Conservation (phyloP, 2,797 vertebrate genomes). For the Melanotaenia pygmaea region DNA sequence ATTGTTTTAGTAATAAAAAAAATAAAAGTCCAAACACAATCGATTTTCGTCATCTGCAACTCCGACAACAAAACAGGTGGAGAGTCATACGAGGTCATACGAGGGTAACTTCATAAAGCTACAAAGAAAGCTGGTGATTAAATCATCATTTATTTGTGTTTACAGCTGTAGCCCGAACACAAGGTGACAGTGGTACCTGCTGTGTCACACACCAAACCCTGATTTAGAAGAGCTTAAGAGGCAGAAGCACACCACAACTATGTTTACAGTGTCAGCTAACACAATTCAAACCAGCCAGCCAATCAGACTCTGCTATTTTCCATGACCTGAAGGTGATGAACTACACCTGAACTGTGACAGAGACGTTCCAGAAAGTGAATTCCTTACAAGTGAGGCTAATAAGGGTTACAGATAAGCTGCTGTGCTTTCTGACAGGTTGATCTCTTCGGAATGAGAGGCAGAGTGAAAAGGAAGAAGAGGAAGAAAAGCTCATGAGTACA, state of each 20-base stretch:
- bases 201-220: neutral
- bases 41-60: no score
- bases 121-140: neutral
- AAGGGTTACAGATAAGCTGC: neutral
- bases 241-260: neutral
- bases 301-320: constrained; percentile 32
- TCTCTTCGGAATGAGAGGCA: neutral
- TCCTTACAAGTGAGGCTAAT: constrained; percentile 4
- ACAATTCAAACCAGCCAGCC: neutral
- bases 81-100: neutral
- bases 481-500: constrained; percentile 35
- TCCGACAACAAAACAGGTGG: neutral
- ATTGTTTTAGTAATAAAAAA: no score
- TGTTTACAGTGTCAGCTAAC: neutral
- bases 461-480: neutral
- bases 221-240: neutral
- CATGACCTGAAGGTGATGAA: constrained; percentile 5
- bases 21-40: no score
- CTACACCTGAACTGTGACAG: neutral
- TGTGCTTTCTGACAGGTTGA: neutral
- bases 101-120: neutral
- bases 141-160: neutral
- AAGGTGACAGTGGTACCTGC: no score
- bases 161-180: neutral
- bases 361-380: neutral